Percentiles rank a stretch among this genome's conserved stretches.
Evolutionary conservation across 2,888 invertebrate genomes (phyloP).

Genomic region (Latrodectus hesperus): DNA sequence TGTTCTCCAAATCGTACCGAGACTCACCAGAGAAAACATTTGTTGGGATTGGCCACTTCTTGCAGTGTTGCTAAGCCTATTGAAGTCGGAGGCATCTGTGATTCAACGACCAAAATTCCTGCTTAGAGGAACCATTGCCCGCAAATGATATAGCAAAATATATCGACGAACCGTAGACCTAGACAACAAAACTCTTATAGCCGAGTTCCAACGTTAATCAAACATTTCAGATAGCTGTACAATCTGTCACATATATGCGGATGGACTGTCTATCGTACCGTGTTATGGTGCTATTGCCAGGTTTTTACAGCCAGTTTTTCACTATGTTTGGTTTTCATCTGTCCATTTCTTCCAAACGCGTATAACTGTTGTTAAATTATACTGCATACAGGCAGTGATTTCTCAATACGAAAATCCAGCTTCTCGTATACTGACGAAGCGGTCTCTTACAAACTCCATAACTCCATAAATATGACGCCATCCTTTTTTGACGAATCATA

Average conservation of each 20-base stretch:
- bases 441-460: not conserved
- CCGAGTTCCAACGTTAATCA: not conserved
- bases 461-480: not conserved
- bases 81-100: not conserved
- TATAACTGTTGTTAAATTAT: not conserved
- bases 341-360: not conserved
- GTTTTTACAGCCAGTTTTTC: no score
- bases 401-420: not conserved
- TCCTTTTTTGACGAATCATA: not conserved
- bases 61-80: not conserved
- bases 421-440: not conserved
- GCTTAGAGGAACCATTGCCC: not conserved
- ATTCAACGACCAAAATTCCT: not conserved
- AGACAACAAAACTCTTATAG: not conserved
- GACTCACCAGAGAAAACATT: not conserved
- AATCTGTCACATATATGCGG: not conserved
- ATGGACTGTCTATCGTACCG: not conserved
- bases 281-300: not conserved
- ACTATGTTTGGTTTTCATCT: not conserved
- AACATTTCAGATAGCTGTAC: not conserved
- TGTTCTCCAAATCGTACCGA: not conserved
- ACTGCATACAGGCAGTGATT: not conserved
- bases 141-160: not conserved
- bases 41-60: not conserved
- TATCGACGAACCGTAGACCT: not conserved